Base-by-base conservation (phyloP, 2,113 vertebrate genomes). In the Columba livia region DNA sequence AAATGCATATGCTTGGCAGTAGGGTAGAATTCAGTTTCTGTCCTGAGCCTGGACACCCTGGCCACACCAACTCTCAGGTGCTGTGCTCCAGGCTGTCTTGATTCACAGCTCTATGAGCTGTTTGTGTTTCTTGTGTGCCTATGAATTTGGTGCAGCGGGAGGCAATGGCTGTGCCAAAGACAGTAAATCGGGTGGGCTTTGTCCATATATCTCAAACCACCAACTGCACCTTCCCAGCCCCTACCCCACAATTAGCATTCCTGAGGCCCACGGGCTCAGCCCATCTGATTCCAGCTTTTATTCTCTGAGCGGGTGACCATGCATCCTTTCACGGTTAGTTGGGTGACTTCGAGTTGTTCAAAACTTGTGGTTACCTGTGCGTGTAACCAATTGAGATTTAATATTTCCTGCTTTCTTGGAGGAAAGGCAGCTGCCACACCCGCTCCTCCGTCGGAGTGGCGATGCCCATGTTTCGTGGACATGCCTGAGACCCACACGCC, bases 1-100 rank as follows among this genome's bases (percentile, higher is more conserved):
- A 34, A 66, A 31, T 0, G n/a, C 36, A 36, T 4, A 1, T 3
- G 4, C n/a, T 26, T 1, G 1, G 29, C 26, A 24, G 34, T 0
- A 0, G 34, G 42, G 42, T 14, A 4, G 2, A 4, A 36, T 42
- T 44, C 2, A 10, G 25, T 31, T 61, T 65, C 38, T 1, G 1
- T 74, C 65, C 54, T 15, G 40, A 77, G 79, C 47, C 29, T 1
- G 5, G 47, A 21, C 18, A 24, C 11, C 28, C 75, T n/a, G 29
- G 60, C 26, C 40, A 5, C 2, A 5, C 18, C 40, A 3, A 38
- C 56, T 25, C 10, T n/a, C 9, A 1, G 26, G 32, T 0, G 2
- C 18, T 19, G 5, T 20, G 36, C 32, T 38, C 36, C 23, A 1
- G 32, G 25, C 32, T 31, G 36, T 3, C 65, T 62, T 11, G 50